phyloP scores from a whole-genome alignment of 2,113 vertebrate genomes.

The Murina feae region DNA sequence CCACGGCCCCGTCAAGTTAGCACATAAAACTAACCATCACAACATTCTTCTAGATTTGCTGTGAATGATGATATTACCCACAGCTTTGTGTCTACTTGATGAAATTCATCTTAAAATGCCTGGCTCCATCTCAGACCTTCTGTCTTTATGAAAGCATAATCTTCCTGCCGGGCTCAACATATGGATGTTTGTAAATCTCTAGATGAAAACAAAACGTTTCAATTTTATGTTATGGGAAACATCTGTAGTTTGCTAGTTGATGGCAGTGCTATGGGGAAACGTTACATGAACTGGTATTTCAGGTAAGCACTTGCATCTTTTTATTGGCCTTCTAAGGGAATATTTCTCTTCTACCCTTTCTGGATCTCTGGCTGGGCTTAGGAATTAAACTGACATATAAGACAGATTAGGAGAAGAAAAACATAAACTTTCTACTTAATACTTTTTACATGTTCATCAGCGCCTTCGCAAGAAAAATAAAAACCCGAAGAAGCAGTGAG shows the following conservation, averaged over 20 bases:
- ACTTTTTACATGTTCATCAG: not conserved
- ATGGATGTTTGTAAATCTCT: conserved; percentile 18
- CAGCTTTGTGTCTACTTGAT: not conserved
- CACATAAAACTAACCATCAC: not conserved
- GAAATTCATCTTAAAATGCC: conserved; percentile 10
- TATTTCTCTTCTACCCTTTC: not conserved
- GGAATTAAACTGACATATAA: not conserved
- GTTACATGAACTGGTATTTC: not conserved
- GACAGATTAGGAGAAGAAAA: not conserved
- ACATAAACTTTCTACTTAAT: not conserved
- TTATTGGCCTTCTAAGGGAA: not conserved
- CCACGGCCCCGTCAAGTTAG: not conserved
- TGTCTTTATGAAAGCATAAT: conserved; percentile 11
- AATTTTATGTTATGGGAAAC: conserved; percentile 18
- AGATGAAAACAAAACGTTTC: conserved; percentile 30
- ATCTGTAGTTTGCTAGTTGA: not conserved
- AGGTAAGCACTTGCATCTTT: not conserved
- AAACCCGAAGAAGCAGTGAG: not conserved
- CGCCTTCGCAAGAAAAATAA: not conserved
- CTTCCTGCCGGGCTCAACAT: not conserved
- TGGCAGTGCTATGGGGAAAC: not conserved
- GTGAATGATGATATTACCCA: not conserved
- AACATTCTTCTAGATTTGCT: not conserved
- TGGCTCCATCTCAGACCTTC: not conserved
- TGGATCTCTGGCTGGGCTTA: not conserved